These are phyloP conservation scores for Pseudomyrmex cubaensis DNA, from an alignment of 1,140 invertebrate species.

Conservation along the genomic window DNA sequence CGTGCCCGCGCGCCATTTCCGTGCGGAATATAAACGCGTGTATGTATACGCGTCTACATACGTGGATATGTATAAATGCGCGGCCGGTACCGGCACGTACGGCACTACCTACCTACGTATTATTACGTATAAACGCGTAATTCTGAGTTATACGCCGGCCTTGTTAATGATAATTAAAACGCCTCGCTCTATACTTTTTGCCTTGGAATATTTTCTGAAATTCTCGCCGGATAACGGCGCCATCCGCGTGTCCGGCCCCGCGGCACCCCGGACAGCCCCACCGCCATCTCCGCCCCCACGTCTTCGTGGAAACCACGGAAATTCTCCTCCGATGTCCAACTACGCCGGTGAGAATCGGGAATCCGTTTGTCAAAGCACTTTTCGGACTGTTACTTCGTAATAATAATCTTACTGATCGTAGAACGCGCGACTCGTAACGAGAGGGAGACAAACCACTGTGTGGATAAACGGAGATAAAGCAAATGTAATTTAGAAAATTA, in stretches of 20 bases:
- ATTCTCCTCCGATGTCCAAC: conserved; percentile 31
- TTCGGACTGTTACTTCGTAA: background rate
- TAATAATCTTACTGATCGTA: background rate
- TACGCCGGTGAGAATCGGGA: conserved; percentile 12
- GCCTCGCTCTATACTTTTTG: conserved; percentile 80
- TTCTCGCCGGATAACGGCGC: conserved; percentile 75
- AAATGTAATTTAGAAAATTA: too few species aligned
- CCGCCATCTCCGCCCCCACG: conserved; percentile 26
- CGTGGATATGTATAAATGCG: conserved; percentile 66
- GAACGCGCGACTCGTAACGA: background rate
- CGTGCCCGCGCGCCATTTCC: conserved; percentile 68
- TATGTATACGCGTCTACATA: conserved; percentile 65
- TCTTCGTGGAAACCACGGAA: conserved; percentile 35
- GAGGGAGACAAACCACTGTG: background rate
- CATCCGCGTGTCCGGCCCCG: conserved; percentile 63
- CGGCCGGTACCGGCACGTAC: conserved; percentile 64
- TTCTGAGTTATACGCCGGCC: conserved; percentile 83
- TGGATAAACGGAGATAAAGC: too few species aligned
- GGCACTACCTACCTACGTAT: conserved; percentile 77
- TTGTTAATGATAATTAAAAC: conserved; percentile 86
- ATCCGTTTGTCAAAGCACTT: background rate
- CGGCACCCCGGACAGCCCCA: conserved; percentile 38
- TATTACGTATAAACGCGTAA: conserved; percentile 84
- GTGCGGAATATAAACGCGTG: conserved; percentile 63
- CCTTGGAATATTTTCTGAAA: conserved; percentile 80